Evolutionary conservation across 1,140 invertebrate species (phyloP), one percentile per base, ranked within the genome.

Genomic region (Drosophila oshimai): DNA sequence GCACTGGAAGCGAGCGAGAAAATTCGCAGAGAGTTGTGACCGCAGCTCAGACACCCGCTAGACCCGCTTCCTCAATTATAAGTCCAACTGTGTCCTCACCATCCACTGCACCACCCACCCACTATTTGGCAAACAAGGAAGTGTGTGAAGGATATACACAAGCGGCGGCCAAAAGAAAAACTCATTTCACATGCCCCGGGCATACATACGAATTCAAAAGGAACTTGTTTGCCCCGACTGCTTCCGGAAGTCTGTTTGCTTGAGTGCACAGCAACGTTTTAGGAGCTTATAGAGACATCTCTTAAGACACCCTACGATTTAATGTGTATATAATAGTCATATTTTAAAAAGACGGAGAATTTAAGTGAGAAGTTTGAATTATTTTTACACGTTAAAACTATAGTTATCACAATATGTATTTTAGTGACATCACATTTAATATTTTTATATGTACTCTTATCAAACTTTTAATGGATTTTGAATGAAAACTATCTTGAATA

Each of bases 161-260:
- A 71, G 46, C 61, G 44, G 49, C 41, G n/a, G n/a, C 50, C 54
- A 64, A 84, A 57, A 69, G 17, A 24, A 64, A 70, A 84, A 71
- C 76, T 88, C 81, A 87, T 86, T 86, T 86, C 42, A 28, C 54
- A 75, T 84, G 75, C 79, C 68, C 51, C 36, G 46, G 28, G 37
- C 46, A 77, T 53, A 71, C 51, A 70, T 22, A 62, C 58, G 50
- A 71, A 61, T 79, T 84, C 37, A 72, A 87, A 75, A 71, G 75
- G 41, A 55, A 12, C 50, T 71, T 70, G 70, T 67, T 68, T 50
- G 64, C 53, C 24, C 29, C 47, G 61, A 33, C 73, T 55, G 58
- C 73, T 71, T 79, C 74, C 74, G 72, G 61, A 39, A 79, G 60
- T 84, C 64, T 84, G 74, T 74, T 75, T 75, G 73, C 61, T 45